Conservation (phyloP, 2,797 vertebrate genomes). For the Ceryle rudis region DNA sequence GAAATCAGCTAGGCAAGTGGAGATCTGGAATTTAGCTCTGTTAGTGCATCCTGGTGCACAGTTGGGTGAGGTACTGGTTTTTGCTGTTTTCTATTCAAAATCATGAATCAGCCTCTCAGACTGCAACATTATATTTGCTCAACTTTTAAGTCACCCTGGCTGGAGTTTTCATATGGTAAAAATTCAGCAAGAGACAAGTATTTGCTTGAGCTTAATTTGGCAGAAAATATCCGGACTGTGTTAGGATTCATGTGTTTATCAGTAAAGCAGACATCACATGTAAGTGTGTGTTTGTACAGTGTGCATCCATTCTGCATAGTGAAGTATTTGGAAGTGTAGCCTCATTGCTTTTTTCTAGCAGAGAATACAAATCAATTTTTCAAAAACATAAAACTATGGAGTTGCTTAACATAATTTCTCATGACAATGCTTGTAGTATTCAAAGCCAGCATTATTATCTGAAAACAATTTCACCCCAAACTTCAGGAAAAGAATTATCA, state of each 20-base stretch:
- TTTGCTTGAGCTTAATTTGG: neutral
- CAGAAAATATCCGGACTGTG: neutral
- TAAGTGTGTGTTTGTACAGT: neutral
- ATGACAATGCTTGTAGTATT: neutral
- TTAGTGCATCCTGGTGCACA: neutral
- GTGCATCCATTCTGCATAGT: neutral
- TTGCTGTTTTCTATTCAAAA: neutral
- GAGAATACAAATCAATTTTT: neutral
- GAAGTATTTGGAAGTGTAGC: neutral
- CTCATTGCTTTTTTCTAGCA: neutral
- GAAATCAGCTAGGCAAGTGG: neutral
- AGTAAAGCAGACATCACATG: neutral
- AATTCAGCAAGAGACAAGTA: neutral
- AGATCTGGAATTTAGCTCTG: neutral
- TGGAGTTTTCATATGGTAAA: neutral
- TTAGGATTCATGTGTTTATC: neutral
- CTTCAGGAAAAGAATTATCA: neutral
- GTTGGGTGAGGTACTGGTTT: neutral
- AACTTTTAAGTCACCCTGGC: neutral
- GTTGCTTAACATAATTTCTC: neutral
- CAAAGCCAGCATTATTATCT: neutral
- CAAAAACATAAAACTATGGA: neutral
- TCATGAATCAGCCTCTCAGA: neutral
- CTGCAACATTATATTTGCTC: neutral
- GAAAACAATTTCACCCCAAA: neutral